Conservation (phyloP, 2,888 invertebrate genomes). For the Callyntrura guangdongensis region DNA sequence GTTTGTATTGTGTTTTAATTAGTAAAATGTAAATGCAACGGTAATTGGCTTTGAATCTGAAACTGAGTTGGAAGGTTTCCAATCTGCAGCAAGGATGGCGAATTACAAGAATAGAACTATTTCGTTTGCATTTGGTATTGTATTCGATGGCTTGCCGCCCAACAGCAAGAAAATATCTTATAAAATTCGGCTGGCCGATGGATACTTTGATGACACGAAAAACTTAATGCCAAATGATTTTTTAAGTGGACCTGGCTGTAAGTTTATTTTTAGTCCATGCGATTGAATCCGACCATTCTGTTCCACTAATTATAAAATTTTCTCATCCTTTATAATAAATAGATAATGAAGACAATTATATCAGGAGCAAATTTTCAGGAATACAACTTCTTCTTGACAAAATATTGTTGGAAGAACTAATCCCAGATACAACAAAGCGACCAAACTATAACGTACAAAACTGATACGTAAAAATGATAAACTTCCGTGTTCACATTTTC, state of each 20-base stretch:
- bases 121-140: constrained; percentile 18
- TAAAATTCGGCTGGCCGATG: constrained; percentile 27
- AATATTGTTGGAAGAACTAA: constrained; percentile 68
- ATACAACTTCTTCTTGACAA: constrained; percentile 83
- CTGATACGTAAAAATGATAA: no score
- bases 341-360: not conserved
- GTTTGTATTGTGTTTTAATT: no score
- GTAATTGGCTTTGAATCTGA: constrained; percentile 59
- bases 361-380: constrained; percentile 79
- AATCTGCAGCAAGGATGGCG: not conserved
- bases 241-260: constrained; percentile 12
- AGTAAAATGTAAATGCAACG: no score
- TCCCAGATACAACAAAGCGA: not conserved
- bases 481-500: no score
- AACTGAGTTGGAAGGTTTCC: constrained; percentile 42
- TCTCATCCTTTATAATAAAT: not conserved
- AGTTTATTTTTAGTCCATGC: not conserved
- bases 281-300: not conserved
- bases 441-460: constrained; percentile 23
- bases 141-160: constrained; percentile 33
- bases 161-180: constrained; percentile 34
- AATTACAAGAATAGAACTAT: not conserved
- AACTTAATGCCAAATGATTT: constrained; percentile 21
- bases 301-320: not conserved
- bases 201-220: constrained; percentile 35